Conservation (phyloP, 1,140 invertebrate genomes). For the Dendrolimus punctatus region DNA sequence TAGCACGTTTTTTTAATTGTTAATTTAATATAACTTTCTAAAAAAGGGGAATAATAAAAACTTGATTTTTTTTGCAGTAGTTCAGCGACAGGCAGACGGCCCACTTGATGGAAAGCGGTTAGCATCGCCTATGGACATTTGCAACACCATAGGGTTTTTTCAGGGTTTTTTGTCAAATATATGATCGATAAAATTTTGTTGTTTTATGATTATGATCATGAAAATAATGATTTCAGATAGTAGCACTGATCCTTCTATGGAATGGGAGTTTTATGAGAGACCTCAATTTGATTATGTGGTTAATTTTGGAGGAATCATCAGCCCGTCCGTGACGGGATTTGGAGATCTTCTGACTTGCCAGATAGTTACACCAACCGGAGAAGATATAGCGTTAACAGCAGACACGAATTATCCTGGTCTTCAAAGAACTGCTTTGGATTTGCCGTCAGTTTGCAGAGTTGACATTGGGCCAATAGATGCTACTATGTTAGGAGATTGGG, state of each 20-base stretch:
- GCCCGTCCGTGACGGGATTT: conserved; percentile 5
- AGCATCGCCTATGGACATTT: too few relatives aligned
- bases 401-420: conserved; percentile 18
- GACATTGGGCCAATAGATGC: conserved; percentile 11
- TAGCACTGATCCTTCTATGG: neutral
- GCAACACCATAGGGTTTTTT: too few relatives aligned
- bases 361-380: conserved; percentile 20
- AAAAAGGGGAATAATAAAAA: too few relatives aligned
- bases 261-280: conserved; percentile 2
- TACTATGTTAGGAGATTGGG: conserved; percentile 19
- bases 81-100: too few relatives aligned
- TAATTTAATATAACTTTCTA: too few relatives aligned
- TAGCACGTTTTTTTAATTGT: too few relatives aligned
- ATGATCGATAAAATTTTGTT: too few relatives aligned
- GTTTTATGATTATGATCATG: too few relatives aligned
- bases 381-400: conserved; percentile 17
- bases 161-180: too few relatives aligned
- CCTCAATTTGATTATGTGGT: conserved; percentile 11
- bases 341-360: conserved; percentile 13
- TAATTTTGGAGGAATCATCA: conserved; percentile 9
- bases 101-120: too few relatives aligned
- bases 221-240: conserved; percentile 12
- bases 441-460: conserved; percentile 9
- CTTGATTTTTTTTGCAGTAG: too few relatives aligned
- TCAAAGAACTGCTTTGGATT: neutral